These are phyloP conservation scores for Vanessa cardui DNA, from an alignment of 2,888 invertebrate species.

Conservation along the genomic window DNA sequence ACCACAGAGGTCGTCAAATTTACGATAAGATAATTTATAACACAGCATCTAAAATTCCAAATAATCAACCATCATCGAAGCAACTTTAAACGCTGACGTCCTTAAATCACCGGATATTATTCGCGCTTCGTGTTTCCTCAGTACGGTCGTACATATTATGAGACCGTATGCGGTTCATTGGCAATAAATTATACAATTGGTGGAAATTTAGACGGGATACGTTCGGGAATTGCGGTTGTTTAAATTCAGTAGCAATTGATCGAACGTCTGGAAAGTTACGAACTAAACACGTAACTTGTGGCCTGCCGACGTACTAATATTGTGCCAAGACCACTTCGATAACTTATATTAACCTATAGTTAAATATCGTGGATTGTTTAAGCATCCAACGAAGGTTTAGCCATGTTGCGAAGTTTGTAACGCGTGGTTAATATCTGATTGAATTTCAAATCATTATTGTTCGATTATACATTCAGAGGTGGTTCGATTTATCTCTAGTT, in stretches of 20 bases:
- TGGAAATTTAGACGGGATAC: slow-evolving; percentile 43
- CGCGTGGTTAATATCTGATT: slow-evolving; percentile 31
- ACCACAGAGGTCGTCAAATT: too few species aligned
- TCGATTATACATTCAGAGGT: neutral
- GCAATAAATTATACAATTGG: slow-evolving; percentile 44
- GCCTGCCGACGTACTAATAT: slow-evolving; percentile 49
- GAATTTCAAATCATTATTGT: slow-evolving; percentile 21
- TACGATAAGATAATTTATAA: neutral
- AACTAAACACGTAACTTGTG: slow-evolving; percentile 52
- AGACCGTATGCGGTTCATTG: slow-evolving; percentile 39
- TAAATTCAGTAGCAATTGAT: slow-evolving; percentile 53
- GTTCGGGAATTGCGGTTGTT: slow-evolving; percentile 42
- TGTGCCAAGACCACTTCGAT: slow-evolving; percentile 46
- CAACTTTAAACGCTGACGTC: slow-evolving; percentile 28
- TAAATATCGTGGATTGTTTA: slow-evolving; percentile 40
- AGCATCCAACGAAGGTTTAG: slow-evolving; percentile 23
- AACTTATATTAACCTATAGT: slow-evolving; percentile 41
- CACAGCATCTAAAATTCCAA: neutral
- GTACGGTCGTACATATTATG: slow-evolving; percentile 29
- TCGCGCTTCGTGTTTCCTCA: slow-evolving; percentile 26
- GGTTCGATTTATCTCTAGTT: too few species aligned
- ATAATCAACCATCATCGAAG: neutral
- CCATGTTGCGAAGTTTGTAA: slow-evolving; percentile 37
- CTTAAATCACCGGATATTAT: slow-evolving; percentile 35
- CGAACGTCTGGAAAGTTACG: slow-evolving; percentile 63